These are phyloP conservation scores for Eulemur coronatus DNA, from an alignment of 2,797 vertebrate genomes.

Conservation along the genomic window DNA sequence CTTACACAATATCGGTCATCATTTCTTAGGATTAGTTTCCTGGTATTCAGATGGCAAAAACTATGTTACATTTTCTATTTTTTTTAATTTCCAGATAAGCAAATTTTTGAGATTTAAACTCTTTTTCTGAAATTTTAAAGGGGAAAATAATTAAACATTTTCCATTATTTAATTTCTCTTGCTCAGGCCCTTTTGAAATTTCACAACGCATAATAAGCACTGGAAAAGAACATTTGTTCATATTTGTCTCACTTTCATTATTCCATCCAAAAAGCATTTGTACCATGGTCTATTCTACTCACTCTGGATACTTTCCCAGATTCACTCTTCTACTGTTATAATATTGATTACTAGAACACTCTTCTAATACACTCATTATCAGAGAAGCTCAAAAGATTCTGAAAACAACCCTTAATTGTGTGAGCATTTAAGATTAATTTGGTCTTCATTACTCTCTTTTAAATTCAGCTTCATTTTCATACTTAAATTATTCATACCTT, in stretches of 20 bases:
- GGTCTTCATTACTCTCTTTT: constrained; percentile 12
- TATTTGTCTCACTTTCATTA: neutral
- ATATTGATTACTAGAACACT: constrained; percentile 41
- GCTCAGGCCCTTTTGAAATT: neutral
- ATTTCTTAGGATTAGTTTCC: neutral
- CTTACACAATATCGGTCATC: neutral
- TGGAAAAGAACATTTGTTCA: neutral
- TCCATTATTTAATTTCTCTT: neutral
- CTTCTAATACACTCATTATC: constrained; percentile 2
- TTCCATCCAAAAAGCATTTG: neutral
- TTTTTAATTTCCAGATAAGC: neutral
- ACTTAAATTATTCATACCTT: constrained; percentile 32
- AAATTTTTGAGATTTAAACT: neutral
- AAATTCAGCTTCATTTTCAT: neutral
- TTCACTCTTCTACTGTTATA: neutral
- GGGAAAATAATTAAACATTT: neutral
- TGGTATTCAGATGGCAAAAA: neutral
- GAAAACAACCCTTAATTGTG: constrained; percentile 19
- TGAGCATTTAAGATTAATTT: constrained; percentile 36
- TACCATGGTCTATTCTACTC: neutral
- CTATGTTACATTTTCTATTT: neutral
- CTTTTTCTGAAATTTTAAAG: neutral
- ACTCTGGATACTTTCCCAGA: neutral
- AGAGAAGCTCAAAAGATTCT: neutral
- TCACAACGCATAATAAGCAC: neutral